Base-by-base conservation (phyloP, 2,888 invertebrate species). In the Erebia palarica region DNA sequence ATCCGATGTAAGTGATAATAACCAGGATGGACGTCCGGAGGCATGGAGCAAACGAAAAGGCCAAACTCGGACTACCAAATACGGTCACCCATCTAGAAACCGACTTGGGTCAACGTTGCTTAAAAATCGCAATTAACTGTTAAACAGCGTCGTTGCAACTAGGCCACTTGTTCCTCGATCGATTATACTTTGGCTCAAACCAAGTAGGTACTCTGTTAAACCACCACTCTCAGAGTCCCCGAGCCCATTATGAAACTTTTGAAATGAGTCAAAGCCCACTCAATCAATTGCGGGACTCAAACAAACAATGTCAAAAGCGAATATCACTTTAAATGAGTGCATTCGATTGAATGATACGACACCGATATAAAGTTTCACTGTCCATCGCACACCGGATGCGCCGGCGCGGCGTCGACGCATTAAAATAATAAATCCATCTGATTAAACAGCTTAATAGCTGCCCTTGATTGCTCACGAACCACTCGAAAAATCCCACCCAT, bases 351-450 rank as follows among this genome's bases (percentile, higher is more conserved):
- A 66, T 60, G 65, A 68, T 42, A 63, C 49, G 59, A 65, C 57
- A 49, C 36, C 60, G 27, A 44, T 75, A 72, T 73, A 73, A 78
- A 77, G 77, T 79, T 77, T 75, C 76, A 76, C 65, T 64, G 74
- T 75, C 68, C 73, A 75, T 61, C 70, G 73, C 64, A 58, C 71
- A 65, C 78, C 75, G 80, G 79, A 79, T 76, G 77, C 70, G 75
- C 72, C 61, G 71, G 79, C 80, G 81, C 61, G 71, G 79, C 80
- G 81, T 80, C 79, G 76, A 73, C 75, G 76, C 77, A 79, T 80
- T 82, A 77, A 82, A 85, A 84, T 83, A 84, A 84, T 84, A 82
- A 81, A 78, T 76, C 76, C 89, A 86, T 83, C 84, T 90, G 90
- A 87, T 86, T 85, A 86, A 86, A 89, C 88, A 84, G 60, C 72